Evolutionary conservation across 1,140 invertebrate genomes (phyloP).

Genomic region (Chionoecetes opilio): DNA sequence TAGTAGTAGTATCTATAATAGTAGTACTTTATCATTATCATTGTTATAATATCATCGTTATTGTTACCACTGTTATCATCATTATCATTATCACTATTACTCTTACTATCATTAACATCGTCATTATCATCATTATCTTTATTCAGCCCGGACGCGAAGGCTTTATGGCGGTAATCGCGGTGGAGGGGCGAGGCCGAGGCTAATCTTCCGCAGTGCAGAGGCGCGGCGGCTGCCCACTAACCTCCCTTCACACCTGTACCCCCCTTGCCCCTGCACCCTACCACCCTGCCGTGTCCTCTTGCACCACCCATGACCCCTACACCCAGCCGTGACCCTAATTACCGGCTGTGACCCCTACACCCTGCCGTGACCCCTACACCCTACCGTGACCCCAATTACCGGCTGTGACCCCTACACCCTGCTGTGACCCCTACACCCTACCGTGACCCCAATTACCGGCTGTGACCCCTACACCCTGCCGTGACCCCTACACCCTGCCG

Average conservation of each 20-base stretch:
- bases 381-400: background rate
- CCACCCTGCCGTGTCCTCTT: background rate
- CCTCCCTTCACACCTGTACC: no score
- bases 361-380: background rate
- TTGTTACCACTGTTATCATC: no score
- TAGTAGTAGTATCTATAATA: background rate
- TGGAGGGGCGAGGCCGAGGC: background rate
- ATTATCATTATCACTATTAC: no score
- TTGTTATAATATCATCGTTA: no score
- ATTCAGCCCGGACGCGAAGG: no score
- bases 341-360: background rate
- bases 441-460: background rate
- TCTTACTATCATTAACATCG: no score
- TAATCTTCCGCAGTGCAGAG: background rate
- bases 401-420: background rate
- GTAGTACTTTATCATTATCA: background rate
- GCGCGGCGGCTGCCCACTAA: no score
- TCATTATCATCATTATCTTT: no score
- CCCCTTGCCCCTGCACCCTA: no score
- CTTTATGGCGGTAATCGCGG: no score
- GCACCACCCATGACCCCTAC: background rate
- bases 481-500: background rate
- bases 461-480: no score
- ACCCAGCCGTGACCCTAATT: background rate
- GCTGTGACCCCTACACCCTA: background rate